Percentiles rank a stretch among this genome's conserved stretches.
Evolutionary conservation across 1,140 invertebrate genomes (phyloP).

Genomic region (Diuraphis noxia): DNA sequence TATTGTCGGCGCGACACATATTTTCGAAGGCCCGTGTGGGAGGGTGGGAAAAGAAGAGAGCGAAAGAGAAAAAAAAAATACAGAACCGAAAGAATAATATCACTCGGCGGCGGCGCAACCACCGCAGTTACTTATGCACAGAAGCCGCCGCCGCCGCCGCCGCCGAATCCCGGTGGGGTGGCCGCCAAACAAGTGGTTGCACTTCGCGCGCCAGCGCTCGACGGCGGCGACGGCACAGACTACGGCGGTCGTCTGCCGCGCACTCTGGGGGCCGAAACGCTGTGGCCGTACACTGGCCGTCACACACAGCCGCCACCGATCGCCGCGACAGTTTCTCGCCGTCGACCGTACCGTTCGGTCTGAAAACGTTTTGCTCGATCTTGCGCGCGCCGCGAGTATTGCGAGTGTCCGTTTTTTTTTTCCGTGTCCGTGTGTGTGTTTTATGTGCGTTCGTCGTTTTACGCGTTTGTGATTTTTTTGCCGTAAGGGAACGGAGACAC

Average conservation of each 20-base stretch:
- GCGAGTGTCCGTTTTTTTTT: background rate
- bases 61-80: background rate
- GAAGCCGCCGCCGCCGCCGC: slow-evolving; percentile 33
- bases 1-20: slow-evolving; percentile 38
- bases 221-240: background rate
- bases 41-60: background rate
- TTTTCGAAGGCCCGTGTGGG: background rate
- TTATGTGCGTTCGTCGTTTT: background rate
- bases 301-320: background rate
- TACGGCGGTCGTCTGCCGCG: background rate
- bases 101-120: background rate
- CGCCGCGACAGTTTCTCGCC: slow-evolving; percentile 25
- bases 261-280: background rate
- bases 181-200: slow-evolving; percentile 49
- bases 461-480: slow-evolving; percentile 1
- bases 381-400: background rate
- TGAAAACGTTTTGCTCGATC: background rate
- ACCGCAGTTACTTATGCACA: slow-evolving; percentile 45
- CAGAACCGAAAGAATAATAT: slow-evolving; percentile 38
- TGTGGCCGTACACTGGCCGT: background rate
- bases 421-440: background rate
- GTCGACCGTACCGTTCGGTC: slow-evolving; percentile 41
- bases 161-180: slow-evolving; percentile 27
- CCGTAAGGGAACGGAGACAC: background rate
- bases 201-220: slow-evolving; percentile 22